These are phyloP conservation scores for Haemorhous mexicanus DNA, from an alignment of 2,113 vertebrate species.

Conservation along the genomic window DNA sequence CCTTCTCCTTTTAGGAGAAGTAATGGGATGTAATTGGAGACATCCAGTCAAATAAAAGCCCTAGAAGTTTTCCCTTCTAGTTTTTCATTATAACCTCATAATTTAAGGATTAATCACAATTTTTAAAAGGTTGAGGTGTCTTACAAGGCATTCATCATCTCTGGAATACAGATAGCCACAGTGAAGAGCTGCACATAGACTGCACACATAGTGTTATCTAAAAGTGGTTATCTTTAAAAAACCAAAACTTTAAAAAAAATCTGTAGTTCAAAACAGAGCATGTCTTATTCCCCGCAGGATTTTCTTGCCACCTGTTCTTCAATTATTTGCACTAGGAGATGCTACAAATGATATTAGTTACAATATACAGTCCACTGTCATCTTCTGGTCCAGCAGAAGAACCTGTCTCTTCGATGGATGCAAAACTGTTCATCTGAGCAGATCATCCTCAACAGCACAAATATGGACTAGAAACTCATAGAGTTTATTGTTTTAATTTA, in stretches of 20 bases:
- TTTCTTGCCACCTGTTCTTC: slow-evolving; percentile 57
- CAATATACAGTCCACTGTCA: slow-evolving; percentile 56
- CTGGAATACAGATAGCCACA: slow-evolving; percentile 39
- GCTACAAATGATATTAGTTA: slow-evolving; percentile 50
- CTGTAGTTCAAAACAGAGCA: slow-evolving; percentile 37
- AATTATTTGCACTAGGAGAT: slow-evolving; percentile 40
- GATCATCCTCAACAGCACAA: slow-evolving; percentile 74
- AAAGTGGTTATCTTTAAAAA: slow-evolving; percentile 48
- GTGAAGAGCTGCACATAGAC: slow-evolving; percentile 52
- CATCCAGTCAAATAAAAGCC: not conserved
- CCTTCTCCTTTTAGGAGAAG: not conserved
- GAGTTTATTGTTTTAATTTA: slow-evolving; percentile 81
- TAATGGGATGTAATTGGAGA: not conserved
- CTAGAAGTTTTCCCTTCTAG: not conserved
- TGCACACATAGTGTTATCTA: slow-evolving; percentile 30
- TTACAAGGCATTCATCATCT: not conserved
- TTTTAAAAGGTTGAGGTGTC: slow-evolving; percentile 16
- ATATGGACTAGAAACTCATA: slow-evolving; percentile 76
- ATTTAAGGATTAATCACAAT: slow-evolving; percentile 12
- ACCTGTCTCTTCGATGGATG: slow-evolving; percentile 63
- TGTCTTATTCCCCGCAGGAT: slow-evolving; percentile 4
- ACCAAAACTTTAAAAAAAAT: not conserved
- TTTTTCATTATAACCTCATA: not conserved
- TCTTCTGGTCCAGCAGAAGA: slow-evolving; percentile 73
- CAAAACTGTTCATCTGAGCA: slow-evolving; percentile 72